phyloP scores from a whole-genome alignment of 2,113 vertebrate genomes.

The Typhlomys cinereus region DNA sequence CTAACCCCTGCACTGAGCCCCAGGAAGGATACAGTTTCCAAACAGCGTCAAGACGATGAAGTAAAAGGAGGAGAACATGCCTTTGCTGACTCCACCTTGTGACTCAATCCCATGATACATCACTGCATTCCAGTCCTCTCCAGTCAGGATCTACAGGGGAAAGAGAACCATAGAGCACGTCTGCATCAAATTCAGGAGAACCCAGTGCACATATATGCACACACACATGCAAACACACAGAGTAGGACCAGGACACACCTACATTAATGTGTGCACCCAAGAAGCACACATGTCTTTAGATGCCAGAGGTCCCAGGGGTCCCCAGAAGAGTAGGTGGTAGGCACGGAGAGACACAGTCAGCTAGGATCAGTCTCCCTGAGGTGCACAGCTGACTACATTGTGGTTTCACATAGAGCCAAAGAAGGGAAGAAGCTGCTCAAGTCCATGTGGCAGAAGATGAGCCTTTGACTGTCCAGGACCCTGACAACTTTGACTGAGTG shows the following conservation, averaged over 20 bases:
- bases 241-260: neutral
- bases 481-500: accelerated
- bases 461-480: neutral
- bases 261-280: accelerated
- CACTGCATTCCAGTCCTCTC: constrained; percentile 98
- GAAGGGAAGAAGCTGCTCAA: neutral
- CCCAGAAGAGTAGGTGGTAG: neutral
- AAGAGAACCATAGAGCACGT: neutral
- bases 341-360: too few species aligned
- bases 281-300: too few species aligned
- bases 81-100: constrained; percentile 93
- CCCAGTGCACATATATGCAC: neutral
- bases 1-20: neutral
- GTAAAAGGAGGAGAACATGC: constrained; percentile 97
- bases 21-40: constrained; percentile 98
- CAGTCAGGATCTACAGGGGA: constrained; percentile 90
- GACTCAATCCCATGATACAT: constrained; percentile 98
- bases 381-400: neutral
- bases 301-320: neutral
- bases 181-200: accelerated
- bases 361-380: accelerated
- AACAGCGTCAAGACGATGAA: constrained; percentile 97
- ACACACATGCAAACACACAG: too few species aligned
- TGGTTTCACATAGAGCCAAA: neutral
- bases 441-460: accelerated